Evolutionary conservation across 2,113 vertebrate species (phyloP).

Genomic region (Microcebus jonahi): DNA sequence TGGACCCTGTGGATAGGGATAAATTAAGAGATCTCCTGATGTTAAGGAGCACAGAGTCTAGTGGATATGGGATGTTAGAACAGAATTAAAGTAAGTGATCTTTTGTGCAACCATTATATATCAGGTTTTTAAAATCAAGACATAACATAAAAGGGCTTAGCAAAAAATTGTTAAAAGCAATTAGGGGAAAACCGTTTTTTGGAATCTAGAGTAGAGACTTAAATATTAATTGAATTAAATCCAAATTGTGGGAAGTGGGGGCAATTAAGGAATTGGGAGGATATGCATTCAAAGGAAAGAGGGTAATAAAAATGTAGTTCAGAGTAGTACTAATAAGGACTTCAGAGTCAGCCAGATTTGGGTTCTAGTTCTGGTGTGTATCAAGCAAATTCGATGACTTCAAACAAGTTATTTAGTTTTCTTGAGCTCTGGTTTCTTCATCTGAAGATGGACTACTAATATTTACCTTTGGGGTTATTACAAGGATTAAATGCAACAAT

Average conservation of each 20-base stretch:
- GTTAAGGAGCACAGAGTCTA: neutral
- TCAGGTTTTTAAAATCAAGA: slow-evolving; percentile 25
- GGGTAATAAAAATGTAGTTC: neutral
- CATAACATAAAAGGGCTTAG: neutral
- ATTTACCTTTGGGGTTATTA: neutral
- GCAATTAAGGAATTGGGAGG: neutral
- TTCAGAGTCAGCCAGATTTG: neutral
- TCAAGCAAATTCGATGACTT: neutral
- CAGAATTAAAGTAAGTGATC: neutral
- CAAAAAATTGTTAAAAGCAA: neutral
- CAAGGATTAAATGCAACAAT: slow-evolving; percentile 8
- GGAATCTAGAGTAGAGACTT: neutral
- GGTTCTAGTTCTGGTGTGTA: neutral
- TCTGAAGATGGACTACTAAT: neutral
- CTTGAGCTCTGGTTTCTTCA: slow-evolving; percentile 10
- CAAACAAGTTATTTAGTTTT: slow-evolving; percentile 3
- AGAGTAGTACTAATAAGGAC: neutral
- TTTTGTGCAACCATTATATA: neutral
- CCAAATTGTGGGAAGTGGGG: neutral
- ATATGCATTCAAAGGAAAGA: neutral
- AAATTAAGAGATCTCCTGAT: neutral
- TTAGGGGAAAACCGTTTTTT: neutral
- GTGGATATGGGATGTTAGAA: neutral
- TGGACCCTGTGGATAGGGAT: neutral
- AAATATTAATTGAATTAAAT: slow-evolving; percentile 22